Conservation (phyloP, 2,888 invertebrate genomes). For the Chrysotoxum bicinctum region DNA sequence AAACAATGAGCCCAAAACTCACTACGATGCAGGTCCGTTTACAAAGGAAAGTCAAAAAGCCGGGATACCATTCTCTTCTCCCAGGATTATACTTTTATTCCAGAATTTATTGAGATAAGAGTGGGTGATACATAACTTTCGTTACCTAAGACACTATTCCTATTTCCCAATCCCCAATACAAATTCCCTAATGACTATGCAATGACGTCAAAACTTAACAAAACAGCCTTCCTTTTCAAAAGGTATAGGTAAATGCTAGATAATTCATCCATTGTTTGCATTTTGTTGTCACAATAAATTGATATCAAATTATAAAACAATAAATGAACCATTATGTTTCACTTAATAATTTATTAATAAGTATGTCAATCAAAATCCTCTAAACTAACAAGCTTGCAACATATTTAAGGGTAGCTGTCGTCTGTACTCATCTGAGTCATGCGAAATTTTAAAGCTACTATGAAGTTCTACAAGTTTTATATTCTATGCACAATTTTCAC, state of each 20-base stretch:
- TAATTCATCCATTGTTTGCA: background rate
- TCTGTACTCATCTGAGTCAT: background rate
- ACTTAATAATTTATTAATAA: background rate
- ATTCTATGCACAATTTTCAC: background rate
- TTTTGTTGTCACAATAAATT: background rate
- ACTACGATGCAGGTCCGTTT: too few species aligned
- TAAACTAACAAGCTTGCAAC: background rate
- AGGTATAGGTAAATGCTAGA: background rate
- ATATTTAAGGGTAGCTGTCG: background rate
- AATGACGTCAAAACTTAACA: background rate
- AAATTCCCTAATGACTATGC: too few species aligned
- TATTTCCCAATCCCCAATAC: background rate
- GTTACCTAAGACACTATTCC: background rate
- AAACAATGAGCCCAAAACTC: too few species aligned
- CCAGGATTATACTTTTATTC: too few species aligned
- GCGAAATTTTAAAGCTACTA: background rate
- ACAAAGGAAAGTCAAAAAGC: too few species aligned
- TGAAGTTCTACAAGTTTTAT: background rate
- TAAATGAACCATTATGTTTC: background rate
- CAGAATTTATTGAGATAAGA: too few species aligned
- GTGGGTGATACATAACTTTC: too few species aligned
- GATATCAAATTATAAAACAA: conserved; percentile 1
- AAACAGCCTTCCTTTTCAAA: background rate
- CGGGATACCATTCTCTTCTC: too few species aligned
- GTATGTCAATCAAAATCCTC: background rate